Conservation (phyloP, 2,797 vertebrate genomes). For the Clarias laeviceps region DNA sequence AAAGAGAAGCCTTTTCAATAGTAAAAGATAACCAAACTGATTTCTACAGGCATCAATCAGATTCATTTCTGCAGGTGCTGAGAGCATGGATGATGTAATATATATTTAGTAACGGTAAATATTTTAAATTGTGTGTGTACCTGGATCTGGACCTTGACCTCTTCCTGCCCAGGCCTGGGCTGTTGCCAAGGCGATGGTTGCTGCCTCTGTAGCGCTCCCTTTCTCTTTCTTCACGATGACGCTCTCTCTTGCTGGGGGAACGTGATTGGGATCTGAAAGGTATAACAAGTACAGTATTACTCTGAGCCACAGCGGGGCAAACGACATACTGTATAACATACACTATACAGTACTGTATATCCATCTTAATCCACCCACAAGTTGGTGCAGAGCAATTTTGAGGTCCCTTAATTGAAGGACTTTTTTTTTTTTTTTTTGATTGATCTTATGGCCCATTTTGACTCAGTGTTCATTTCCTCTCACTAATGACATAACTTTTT, state of each 20-base stretch:
- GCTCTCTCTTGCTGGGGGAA: constrained; percentile 83
- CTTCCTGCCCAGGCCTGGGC: constrained; percentile 79
- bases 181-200: constrained; percentile 82
- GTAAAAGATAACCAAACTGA: not conserved
- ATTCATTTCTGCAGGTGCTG: not conserved
- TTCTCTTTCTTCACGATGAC: constrained; percentile 80
- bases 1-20: not conserved
- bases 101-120: not conserved
- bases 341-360: not conserved
- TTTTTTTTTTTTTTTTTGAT: not conserved
- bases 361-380: not conserved
- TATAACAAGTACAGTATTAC: constrained; percentile 17
- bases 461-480: not conserved
- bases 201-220: constrained; percentile 72
- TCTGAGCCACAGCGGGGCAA: not conserved
- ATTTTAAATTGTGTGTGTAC: constrained; percentile 62
- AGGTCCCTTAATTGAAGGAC: not conserved
- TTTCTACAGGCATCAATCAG: not conserved
- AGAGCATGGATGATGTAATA: not conserved
- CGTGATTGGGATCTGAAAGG: constrained; percentile 77
- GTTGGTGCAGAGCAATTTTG: not conserved
- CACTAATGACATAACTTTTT: constrained; percentile 3
- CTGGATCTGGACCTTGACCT: constrained; percentile 85
- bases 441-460: not conserved
- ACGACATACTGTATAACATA: too few relatives aligned